Conservation (phyloP, 2,888 invertebrate species). For the Venustoraphidia nigricollis region DNA sequence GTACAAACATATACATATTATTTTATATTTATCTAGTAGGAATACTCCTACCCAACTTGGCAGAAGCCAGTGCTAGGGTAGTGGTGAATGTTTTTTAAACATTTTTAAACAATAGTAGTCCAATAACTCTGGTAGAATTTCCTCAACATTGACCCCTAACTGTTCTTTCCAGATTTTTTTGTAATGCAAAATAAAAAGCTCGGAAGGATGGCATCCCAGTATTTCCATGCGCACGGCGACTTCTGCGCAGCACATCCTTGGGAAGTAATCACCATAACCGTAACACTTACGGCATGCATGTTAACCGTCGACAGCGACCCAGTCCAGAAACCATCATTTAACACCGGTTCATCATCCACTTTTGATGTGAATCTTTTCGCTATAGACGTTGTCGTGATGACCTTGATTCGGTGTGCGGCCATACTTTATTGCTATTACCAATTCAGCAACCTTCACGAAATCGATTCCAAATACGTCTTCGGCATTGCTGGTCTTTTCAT, state of each 20-base stretch:
- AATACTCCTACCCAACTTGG: too few relatives aligned
- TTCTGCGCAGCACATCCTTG: conserved; percentile 80
- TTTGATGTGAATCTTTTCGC: conserved; percentile 54
- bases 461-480: conserved; percentile 73
- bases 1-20: too few relatives aligned
- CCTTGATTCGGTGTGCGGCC: conserved; percentile 75
- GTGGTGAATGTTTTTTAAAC: too few relatives aligned
- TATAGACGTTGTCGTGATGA: conserved; percentile 78
- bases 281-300: conserved; percentile 60
- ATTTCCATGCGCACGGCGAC: conserved; percentile 65
- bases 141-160: too few relatives aligned
- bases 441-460: conserved; percentile 70
- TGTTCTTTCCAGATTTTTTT: too few relatives aligned
- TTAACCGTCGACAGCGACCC: conserved; percentile 42
- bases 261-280: conserved; percentile 74
- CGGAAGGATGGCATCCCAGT: conserved; percentile 30
- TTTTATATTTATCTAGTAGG: too few relatives aligned
- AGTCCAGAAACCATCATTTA: conserved; percentile 1
- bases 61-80: too few relatives aligned
- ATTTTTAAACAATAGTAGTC: too few relatives aligned
- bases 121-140: too few relatives aligned
- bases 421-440: conserved; percentile 86
- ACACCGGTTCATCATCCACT: not conserved
- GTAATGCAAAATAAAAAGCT: too few relatives aligned
- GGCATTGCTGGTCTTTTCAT: conserved; percentile 82